Evolutionary conservation across 1,140 invertebrate genomes (phyloP).

Genomic region (Tigriopus japonicus): DNA sequence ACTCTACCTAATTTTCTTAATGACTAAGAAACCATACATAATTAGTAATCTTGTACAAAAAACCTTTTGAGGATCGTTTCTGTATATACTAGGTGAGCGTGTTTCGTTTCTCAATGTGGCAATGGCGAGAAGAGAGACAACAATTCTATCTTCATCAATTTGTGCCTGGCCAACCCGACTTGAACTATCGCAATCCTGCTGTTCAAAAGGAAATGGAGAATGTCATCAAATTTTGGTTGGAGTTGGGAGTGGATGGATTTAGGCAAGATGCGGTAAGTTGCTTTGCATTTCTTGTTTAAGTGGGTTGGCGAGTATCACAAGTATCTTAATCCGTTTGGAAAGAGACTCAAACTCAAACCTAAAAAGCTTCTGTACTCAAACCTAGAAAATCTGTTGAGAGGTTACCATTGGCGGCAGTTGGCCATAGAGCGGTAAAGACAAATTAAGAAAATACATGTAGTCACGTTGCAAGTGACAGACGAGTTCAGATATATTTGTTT

Average conservation of each 20-base stretch:
- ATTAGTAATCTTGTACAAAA: neutral
- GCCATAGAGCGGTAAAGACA: no score
- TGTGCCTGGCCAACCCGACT: constrained; percentile 44
- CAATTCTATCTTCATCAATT: constrained; percentile 59
- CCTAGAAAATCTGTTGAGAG: no score
- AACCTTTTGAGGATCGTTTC: neutral
- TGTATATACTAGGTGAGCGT: constrained; percentile 27
- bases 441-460: no score
- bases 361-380: no score
- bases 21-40: neutral
- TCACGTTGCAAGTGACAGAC: no score
- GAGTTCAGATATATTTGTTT: no score
- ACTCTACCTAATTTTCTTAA: neutral
- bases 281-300: no score
- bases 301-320: no score
- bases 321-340: no score
- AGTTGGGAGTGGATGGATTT: constrained; percentile 31
- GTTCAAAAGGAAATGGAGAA: constrained; percentile 20
- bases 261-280: constrained; percentile 11
- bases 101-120: constrained; percentile 45
- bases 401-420: no score
- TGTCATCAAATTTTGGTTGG: constrained; percentile 30
- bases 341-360: no score
- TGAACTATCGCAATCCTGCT: constrained; percentile 41
- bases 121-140: constrained; percentile 27